A percentile compares a stretch with the other conserved stretches of the same genome.
Conservation (phyloP, 92 coral and sea anemone species). For the Bergia puertoricense region DNA sequence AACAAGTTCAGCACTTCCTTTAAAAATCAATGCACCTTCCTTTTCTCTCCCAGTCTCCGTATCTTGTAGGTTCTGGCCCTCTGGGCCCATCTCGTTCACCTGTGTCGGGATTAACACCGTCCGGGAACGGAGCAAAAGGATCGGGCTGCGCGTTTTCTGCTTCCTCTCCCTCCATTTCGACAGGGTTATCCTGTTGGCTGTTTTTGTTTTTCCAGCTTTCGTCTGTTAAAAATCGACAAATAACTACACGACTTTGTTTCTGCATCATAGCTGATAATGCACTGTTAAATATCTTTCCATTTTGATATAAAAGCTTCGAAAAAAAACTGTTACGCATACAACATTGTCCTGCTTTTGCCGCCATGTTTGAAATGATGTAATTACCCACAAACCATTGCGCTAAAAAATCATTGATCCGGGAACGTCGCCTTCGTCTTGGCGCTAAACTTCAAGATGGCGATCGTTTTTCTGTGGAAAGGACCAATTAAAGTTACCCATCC, state of each 20-base stretch:
- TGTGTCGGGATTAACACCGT: slow-evolving; percentile 86
- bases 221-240: slow-evolving; percentile 1
- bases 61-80: slow-evolving; percentile 99
- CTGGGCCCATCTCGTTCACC: slow-evolving; percentile 95
- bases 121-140: slow-evolving; percentile 93
- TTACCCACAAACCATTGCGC: slow-evolving; percentile 46
- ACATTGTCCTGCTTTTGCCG: slow-evolving; percentile 34
- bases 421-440: slow-evolving; percentile 50
- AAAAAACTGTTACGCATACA: neutral
- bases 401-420: slow-evolving; percentile 57
- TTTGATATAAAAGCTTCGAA: slow-evolving; percentile 20
- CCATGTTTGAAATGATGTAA: slow-evolving; percentile 59
- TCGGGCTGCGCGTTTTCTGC: slow-evolving; percentile 62
- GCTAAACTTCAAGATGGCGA: slow-evolving; percentile 84
- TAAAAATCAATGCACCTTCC: slow-evolving; percentile 97
- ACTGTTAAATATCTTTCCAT: slow-evolving; percentile 10
- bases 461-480: slow-evolving; percentile 4
- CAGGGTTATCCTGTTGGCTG: slow-evolving; percentile 20
- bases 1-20: neutral
- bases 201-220: slow-evolving; percentile 37
- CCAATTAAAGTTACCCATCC: neutral
- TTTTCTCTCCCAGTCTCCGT: slow-evolving; percentile 99
- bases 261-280: neutral
- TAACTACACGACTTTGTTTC: neutral
- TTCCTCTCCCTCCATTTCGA: neutral